Evolutionary conservation across 1,140 invertebrate genomes (phyloP), one percentile per base, ranked within the genome.

Genomic region (Saxidomus purpurata): DNA sequence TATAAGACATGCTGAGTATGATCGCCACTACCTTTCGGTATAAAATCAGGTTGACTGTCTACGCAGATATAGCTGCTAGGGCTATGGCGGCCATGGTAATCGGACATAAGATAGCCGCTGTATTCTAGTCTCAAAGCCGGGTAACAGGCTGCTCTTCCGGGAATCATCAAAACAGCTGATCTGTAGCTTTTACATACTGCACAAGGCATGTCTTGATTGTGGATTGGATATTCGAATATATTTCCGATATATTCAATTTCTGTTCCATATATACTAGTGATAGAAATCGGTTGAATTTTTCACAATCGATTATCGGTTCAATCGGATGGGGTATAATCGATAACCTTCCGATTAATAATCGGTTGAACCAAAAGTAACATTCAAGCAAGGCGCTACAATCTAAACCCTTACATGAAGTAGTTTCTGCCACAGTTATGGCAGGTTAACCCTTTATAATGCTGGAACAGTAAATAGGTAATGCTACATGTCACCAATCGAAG

Each of bases 41-140:
- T 25, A 13, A 79, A 43, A 38, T 92, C 90, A 22, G 89, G 89
- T 9, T 59, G 76, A 0, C 67, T 31, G 43, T 92, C 91, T 55
- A 92, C 67, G 69, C 91, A 91, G 3, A 88, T 61, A 61, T 85
- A 86, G 43, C 88, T 55, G 15, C 31, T 31, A n/a, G 71, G 28
- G 3, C 8, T 40, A 22, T 49, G 9, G 38, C 89, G 47, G 0
- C 1, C 55, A 17, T 87, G 31, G 34, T 83, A 77, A 22, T 52
- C 83, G 9, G 89, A 40, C 63, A 91, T 86, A 15, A 92, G 67
- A 76, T 91, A 89, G 17, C 92, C 92, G 0, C 43, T 76, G 69
- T 92, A 92, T 74, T 91, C 88, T 22, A 55, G 17, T 0, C 49
- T 76, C 91, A 90, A 92, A 1, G 77, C 83, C 9, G 76, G 1